Conservation (phyloP, 1,140 invertebrate genomes). For the Conopomorpha cramerella region DNA sequence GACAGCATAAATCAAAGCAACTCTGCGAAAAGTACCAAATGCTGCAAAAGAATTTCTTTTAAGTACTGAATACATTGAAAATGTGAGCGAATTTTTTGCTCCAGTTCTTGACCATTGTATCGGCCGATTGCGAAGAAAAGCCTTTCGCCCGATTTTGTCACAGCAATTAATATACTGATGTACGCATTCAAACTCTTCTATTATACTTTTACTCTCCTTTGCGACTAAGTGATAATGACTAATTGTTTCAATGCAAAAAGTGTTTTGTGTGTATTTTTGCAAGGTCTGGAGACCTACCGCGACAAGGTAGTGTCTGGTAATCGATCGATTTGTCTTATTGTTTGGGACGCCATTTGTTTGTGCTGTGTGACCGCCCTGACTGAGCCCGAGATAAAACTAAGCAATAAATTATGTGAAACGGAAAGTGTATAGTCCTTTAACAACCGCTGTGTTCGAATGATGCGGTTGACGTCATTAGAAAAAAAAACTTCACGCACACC, state of each 20-base stretch:
- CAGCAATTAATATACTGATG: conserved; percentile 47
- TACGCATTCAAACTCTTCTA: conserved; percentile 15
- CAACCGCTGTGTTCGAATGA: too few species aligned
- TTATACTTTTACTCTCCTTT: conserved; percentile 48
- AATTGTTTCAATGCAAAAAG: conserved; percentile 18
- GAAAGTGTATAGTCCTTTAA: too few species aligned
- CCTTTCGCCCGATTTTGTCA: conserved; percentile 31
- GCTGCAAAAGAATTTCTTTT: conserved; percentile 26
- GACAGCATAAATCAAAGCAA: conserved; percentile 37
- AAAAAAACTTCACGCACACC: too few species aligned
- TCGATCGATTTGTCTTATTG: conserved; percentile 58
- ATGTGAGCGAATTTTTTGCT: conserved; percentile 14
- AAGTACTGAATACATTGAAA: conserved; percentile 28
- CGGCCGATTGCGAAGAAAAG: too few species aligned
- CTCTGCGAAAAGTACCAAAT: conserved; percentile 42
- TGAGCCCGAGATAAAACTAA: conserved; percentile 53
- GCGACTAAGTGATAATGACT: conserved; percentile 32
- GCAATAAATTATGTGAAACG: conserved; percentile 51
- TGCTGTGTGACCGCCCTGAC: conserved; percentile 48
- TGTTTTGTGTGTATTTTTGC: conserved; percentile 33
- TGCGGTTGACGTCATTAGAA: too few species aligned
- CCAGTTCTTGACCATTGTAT: too few species aligned
- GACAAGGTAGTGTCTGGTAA: conserved; percentile 50
- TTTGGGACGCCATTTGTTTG: conserved; percentile 49
- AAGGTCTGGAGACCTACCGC: conserved; percentile 36